Percentiles rank a stretch among this genome's conserved stretches.
Conservation (phyloP, 2,888 invertebrate genomes). For the Pachycephus smyrnensis region DNA sequence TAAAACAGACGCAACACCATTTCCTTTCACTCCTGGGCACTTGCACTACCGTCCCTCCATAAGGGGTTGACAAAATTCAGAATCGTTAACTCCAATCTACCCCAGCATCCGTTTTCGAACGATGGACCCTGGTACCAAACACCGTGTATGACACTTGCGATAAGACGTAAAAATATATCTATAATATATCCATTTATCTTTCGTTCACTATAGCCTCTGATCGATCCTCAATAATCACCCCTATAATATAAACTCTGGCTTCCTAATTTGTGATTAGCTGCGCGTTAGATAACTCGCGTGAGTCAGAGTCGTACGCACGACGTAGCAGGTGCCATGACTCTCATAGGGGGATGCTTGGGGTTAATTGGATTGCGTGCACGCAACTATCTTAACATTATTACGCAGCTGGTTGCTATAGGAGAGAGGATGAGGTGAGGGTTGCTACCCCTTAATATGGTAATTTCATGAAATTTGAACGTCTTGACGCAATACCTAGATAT, state of each 20-base stretch:
- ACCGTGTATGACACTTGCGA: not conserved
- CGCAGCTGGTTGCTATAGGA: not conserved
- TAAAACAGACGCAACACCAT: not conserved
- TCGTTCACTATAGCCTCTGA: not conserved
- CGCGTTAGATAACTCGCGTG: not conserved
- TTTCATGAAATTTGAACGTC: not conserved
- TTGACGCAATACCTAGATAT: not conserved
- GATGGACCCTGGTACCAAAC: not conserved
- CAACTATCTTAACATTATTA: not conserved
- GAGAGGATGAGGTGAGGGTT: not conserved
- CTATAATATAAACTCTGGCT: not conserved
- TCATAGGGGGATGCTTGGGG: not conserved
- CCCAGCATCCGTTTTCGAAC: not conserved
- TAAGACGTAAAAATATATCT: not conserved
- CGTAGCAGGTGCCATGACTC: not conserved
- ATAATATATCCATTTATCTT: not conserved
- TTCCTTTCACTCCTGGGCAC: no score
- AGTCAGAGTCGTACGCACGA: not conserved
- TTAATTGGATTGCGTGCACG: not conserved
- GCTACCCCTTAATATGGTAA: not conserved
- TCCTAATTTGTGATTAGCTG: not conserved
- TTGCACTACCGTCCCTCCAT: not conserved
- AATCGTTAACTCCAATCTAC: not conserved
- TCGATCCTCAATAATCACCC: not conserved
- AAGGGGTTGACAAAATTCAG: not conserved